Evolutionary conservation across 2,888 invertebrate genomes (phyloP), one percentile per base, ranked within the genome.

Genomic region (Acanthacorydalis orientalis): DNA sequence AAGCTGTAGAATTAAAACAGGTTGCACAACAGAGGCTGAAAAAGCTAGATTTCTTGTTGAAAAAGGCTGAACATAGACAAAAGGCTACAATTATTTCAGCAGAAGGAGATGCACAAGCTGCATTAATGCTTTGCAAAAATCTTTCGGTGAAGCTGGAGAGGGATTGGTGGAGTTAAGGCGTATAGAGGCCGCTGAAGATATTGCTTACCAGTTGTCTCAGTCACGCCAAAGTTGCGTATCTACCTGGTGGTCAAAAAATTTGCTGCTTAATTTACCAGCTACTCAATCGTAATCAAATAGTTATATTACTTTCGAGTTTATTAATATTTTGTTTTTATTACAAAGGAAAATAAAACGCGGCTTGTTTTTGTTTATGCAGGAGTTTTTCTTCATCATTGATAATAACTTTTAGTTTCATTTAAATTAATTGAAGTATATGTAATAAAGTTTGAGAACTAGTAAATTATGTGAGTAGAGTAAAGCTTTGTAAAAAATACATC

Each of bases 131-230:
- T 98, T 43, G 93, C 97, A n/a, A 1, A 91, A 89, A 64, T 90
- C 96, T 0, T 90, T 98, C 59, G 88, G 83, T 6, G 82, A 78
- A 49, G 89, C 92, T 44, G 98, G 98, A 42, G 97, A 99, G 61
- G 96, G 96, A 73, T 75, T 99, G 31, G 92, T 99, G 1, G 98
- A 99, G 64, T 74, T 99, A 53, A 75, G 98, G 66, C 85, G 96
- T 71, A 90, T 99, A 57, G 98, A 99, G 73, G 98, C 98, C 1
- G 93, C 97, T 1, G 98, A 99, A 75, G 98, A 99, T 61, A 98
- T 99, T 59, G 97, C 98, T 6, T 89, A 90, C 65, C 91, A 95
- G 69, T 73, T 99, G 60, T 81, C 95, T 14, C 83, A 88, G 64
- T 90, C 96, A 2, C 81, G 96, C 60, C 93, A n/a, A 95, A 64